Base-by-base conservation (phyloP, 2,113 vertebrate genomes). In the Isurus oxyrinchus region DNA sequence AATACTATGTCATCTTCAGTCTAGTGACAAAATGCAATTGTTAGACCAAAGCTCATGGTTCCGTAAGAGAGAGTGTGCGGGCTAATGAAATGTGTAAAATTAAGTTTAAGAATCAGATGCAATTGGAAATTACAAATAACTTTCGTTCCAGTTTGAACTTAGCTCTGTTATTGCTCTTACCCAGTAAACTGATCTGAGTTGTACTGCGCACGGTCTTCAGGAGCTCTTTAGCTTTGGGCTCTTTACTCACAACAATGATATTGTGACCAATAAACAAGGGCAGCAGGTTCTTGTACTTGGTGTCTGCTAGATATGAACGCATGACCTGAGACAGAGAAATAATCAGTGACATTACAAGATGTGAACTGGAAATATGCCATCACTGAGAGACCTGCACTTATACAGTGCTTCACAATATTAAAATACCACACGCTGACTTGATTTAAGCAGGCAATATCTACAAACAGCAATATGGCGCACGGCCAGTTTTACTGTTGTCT, bases 191-290 rank as follows among this genome's bases (percentile, higher is more conserved):
- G 97, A 99, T 96, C 97, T 99, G 98, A 0, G 98, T 98, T 67
- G 97, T 97, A 0, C 91, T 96, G 97, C 96, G 98, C 96, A 99
- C 97, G 55, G 98, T 95, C 0, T 97, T 96, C 96, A 99, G 97
- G 98, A 99, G 98, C 97, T 99, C 98, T 97, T 97, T 98, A 23
- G 96, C 98, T 94, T 98, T 99, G 0, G 98, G 91, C 69, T 99
- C 98, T 2, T 97, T 97, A 96, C 99, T 99, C n/a, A 99, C 98
- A 96, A 99, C 96, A 61, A 99, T 96, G 49, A 99, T 69, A 0
- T 98, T 99, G 0, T 97, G 98, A 0, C 98, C 98, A 94, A 98
- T 97, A 19, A 99, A 98, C 57, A 99, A 98, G 35, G 99, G 98
- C 57, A 98, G 97, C 97, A 99, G 97, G 40, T 98, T 98, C 96